Base-by-base conservation (phyloP, 2,113 vertebrate genomes). In the Neopipo cinnamomea region DNA sequence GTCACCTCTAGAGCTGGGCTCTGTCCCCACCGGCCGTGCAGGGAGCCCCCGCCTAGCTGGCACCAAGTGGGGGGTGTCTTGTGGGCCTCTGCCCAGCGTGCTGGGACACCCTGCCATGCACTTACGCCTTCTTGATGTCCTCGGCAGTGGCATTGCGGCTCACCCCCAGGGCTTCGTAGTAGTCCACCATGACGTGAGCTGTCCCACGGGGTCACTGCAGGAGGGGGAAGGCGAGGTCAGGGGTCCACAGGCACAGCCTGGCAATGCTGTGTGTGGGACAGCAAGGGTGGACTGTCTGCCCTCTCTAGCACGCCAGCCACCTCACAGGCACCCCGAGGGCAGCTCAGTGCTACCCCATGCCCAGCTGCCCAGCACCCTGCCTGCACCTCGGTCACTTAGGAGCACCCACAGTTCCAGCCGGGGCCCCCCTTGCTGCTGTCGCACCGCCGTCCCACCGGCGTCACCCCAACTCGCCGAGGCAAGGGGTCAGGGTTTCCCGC, bases 121-220 rank as follows among this genome's bases (percentile, higher is more conserved):
- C 98, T 98, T 98, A 99, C 99, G 98, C 99, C 95, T 99, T 99
- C 96, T 99, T 99, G 88, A 99, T 99, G 92, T 99, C 99, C 4
- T 99, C 99, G 22, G 97, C 98, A 5, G 98, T 97, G 91, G 99
- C 98, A 17, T 95, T 97, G 91, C 94, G 98, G 96, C 98, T 96
- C 92, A 99, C 98, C 77, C 98, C 99, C 79, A 99, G 97, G 4
- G 98, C 92, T 65, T 98, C 97, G 86, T 99, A 99, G 93, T 99
- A 99, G 97, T 99, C 98, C 91, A 98, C 98, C 99, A 99, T 99
- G 94, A 96, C 62, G 88, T 39, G 76, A 47, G 41, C 58, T 68
- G 75, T 78, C 85, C 81, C 3, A 4, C 13, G 4, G 41, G 35
- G 55, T 86, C 91, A 50, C 97, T 96, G 85, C 2, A 0, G 27